Conservation (phyloP, 53 echinoderm and acorn worm species). For the Crossaster papposus region DNA sequence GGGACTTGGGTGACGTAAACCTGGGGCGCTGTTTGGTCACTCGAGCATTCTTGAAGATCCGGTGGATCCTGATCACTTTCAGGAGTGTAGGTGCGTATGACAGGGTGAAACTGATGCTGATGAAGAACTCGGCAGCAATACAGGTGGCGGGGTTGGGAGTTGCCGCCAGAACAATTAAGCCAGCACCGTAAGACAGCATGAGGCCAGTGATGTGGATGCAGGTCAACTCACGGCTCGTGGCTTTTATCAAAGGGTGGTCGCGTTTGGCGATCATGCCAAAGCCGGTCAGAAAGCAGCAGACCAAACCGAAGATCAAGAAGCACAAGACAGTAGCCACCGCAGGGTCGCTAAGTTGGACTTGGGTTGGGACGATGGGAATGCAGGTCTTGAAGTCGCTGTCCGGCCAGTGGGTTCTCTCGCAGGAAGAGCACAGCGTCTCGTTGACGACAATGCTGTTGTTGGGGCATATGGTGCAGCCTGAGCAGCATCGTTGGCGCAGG, state of each 20-base stretch:
- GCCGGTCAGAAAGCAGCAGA: conserved; percentile 14
- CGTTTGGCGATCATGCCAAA: conserved; percentile 22
- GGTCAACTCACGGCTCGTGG: conserved; percentile 58
- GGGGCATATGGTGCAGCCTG: conserved; percentile 67
- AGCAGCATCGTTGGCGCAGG: conserved; percentile 70
- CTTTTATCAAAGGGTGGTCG: conserved; percentile 43
- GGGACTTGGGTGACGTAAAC: conserved; percentile 23
- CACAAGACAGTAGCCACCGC: not conserved
- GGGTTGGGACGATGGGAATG: conserved; percentile 38
- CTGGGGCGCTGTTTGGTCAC: conserved; percentile 12
- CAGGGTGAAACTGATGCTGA: conserved; percentile 59
- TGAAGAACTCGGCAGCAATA: not conserved
- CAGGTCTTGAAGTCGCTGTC: conserved; percentile 47
- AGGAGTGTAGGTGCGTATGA: conserved; percentile 61
- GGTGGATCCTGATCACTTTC: conserved; percentile 57
- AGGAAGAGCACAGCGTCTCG: conserved; percentile 59
- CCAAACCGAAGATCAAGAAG: not conserved
- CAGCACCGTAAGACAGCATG: conserved; percentile 39
- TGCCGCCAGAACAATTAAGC: conserved; percentile 23
- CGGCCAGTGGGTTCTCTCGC: conserved; percentile 67
- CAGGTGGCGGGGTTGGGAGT: conserved; percentile 18
- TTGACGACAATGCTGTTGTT: conserved; percentile 61
- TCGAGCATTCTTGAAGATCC: conserved; percentile 47
- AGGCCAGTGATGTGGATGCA: conserved; percentile 49
- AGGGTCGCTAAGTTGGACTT: conserved; percentile 13